Evolutionary conservation across 2,113 vertebrate species (phyloP).

Genomic region (human): GRCh38 chr5:162013501-162014000

Average conservation of each 20-base stretch:
- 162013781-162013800: neutral
- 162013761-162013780: neutral
- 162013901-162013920: no score
- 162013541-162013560: neutral
- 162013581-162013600: neutral
- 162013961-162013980: no score
- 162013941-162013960: no score
- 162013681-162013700: neutral
- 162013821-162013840: neutral
- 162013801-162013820: neutral
- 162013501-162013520: neutral
- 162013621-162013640: neutral
- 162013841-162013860: neutral
- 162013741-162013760: neutral
- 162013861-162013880: no score
- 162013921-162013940: no score
- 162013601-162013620: neutral
- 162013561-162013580: neutral
- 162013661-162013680: neutral
- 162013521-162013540: neutral
- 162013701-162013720: neutral
- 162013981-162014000: no score
- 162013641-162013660: neutral
- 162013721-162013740: neutral
- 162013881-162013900: no score